Conservation (phyloP, 2,888 invertebrate genomes). For the Lepidonotus clava region DNA sequence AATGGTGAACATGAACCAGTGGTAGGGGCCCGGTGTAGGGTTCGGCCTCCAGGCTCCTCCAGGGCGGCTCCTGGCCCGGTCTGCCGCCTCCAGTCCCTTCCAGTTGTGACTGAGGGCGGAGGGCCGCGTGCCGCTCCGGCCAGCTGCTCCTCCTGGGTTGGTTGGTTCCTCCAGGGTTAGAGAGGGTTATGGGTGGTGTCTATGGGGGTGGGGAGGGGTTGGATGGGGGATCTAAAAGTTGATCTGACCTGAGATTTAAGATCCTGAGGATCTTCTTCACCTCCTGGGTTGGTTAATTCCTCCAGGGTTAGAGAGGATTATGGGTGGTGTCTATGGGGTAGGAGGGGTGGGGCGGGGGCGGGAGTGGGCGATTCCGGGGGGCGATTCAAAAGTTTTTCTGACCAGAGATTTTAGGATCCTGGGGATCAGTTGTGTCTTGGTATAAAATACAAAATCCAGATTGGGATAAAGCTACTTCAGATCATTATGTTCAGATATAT, state of each 20-base stretch:
- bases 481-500: no score
- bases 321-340: neutral
- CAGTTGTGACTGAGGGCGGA: neutral
- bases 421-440: no score
- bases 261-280: no score
- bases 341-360: no score
- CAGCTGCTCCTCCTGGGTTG: slow-evolving; percentile 7
- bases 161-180: neutral
- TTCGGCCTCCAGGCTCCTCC: slow-evolving; percentile 12
- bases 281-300: neutral
- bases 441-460: no score
- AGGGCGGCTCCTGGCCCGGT: slow-evolving; percentile 28
- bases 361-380: no score
- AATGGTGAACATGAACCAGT: slow-evolving; percentile 40
- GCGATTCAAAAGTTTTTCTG: no score
- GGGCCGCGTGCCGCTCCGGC: slow-evolving; percentile 3
- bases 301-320: neutral
- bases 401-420: no score
- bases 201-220: neutral
- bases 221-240: neutral
- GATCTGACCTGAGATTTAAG: no score
- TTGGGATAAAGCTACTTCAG: no score
- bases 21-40: neutral
- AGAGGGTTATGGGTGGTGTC: neutral
- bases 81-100: neutral